Evolutionary conservation across 2,888 invertebrate genomes (phyloP).

Genomic region (Brenthis ino): DNA sequence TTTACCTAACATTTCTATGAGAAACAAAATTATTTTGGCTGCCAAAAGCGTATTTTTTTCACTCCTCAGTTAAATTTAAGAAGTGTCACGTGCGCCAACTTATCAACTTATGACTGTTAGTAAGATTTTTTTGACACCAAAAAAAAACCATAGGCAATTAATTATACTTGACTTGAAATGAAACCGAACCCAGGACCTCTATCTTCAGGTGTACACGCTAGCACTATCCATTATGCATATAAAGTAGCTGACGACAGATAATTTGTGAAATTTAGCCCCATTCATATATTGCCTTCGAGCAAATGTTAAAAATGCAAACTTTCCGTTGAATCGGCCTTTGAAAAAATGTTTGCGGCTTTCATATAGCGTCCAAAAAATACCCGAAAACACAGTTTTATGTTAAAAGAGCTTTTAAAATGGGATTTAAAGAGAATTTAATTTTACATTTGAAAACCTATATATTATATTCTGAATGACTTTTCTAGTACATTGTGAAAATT

Average conservation of each 20-base stretch:
- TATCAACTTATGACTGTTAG: too few species aligned
- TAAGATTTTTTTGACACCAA: too few species aligned
- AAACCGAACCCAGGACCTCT: too few species aligned
- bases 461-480: neutral
- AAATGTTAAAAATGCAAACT: constrained; percentile 38
- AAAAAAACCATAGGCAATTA: too few species aligned
- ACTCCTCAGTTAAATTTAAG: too few species aligned
- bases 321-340: constrained; percentile 26
- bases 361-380: constrained; percentile 28
- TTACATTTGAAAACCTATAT: constrained; percentile 11
- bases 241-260: neutral
- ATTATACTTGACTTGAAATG: too few species aligned
- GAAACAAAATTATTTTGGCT: too few species aligned
- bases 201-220: too few species aligned
- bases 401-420: constrained; percentile 12
- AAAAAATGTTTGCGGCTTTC: constrained; percentile 38
- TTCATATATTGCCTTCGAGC: constrained; percentile 13
- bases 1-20: too few species aligned
- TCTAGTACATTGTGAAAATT: neutral
- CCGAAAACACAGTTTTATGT: constrained; percentile 17
- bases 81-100: too few species aligned
- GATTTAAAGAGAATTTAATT: constrained; percentile 1
- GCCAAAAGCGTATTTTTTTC: too few species aligned
- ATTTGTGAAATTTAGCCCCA: constrained; percentile 3
- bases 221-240: neutral